These are phyloP conservation scores for Philhelius pedissequus DNA, from an alignment of 2,888 invertebrate genomes.

Conservation along the genomic window DNA sequence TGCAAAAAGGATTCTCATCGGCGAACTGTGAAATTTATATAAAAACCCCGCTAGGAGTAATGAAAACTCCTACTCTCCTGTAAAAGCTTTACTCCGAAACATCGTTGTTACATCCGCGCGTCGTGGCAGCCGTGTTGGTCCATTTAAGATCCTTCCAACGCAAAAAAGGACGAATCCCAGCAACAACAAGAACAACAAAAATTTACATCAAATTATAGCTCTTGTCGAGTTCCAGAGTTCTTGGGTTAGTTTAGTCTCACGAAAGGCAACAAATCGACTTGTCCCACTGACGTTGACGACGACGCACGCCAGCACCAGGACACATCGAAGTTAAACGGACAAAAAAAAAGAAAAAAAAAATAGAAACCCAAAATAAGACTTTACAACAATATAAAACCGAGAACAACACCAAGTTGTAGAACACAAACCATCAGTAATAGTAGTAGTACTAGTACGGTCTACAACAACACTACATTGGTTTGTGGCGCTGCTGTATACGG, in stretches of 20 bases:
- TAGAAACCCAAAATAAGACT: too few species aligned
- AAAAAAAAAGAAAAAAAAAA: neutral
- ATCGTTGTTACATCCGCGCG: slow-evolving; percentile 61
- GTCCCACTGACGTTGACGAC: slow-evolving; percentile 65
- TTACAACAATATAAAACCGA: slow-evolving; percentile 14
- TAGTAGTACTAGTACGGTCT: slow-evolving; percentile 60
- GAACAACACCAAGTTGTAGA: slow-evolving; percentile 55
- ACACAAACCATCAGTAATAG: slow-evolving; percentile 56
- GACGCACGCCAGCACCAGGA: slow-evolving; percentile 44
- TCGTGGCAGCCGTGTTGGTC: slow-evolving; percentile 29
- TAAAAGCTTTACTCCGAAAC: slow-evolving; percentile 72
- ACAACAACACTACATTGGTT: slow-evolving; percentile 57
- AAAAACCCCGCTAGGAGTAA: slow-evolving; percentile 75
- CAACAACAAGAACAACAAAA: neutral
- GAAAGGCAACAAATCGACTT: slow-evolving; percentile 58
- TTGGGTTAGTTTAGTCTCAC: slow-evolving; percentile 63
- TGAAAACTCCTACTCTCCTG: slow-evolving; percentile 77
- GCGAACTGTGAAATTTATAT: slow-evolving; percentile 70
- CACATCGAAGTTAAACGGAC: neutral
- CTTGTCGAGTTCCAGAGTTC: slow-evolving; percentile 36
- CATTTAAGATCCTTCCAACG: slow-evolving; percentile 21
- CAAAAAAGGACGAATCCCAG: slow-evolving; percentile 4
- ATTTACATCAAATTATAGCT: neutral
- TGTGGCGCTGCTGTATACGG: slow-evolving; percentile 18
- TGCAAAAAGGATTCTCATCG: slow-evolving; percentile 47